Evolutionary conservation across 1,140 invertebrate genomes (phyloP), one percentile per base, ranked within the genome.

Genomic region (Oreohelix idahoensis): DNA sequence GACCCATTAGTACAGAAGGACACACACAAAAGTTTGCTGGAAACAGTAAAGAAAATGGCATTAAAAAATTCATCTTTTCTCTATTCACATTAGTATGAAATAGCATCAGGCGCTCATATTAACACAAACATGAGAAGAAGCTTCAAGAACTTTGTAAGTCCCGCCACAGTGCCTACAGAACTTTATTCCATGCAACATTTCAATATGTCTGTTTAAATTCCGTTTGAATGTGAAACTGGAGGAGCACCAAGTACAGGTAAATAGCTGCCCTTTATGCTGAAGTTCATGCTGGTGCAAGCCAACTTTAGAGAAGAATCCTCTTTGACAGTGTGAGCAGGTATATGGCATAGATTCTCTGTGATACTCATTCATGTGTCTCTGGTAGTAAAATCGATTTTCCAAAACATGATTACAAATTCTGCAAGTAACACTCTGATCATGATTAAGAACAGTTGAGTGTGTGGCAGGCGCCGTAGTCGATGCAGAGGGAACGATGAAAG

Each of bases 221-320:
- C 69, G 8, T 39, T 81, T 71, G 36, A 71, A 71, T 49, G 63
- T 81, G n/a, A 81, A 81, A 32, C 69, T 39, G 63, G 79, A 70
- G 38, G 26, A 29, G 69, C 79, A 81, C 42, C n/a, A 49, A 23
- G 63, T 35, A 39, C 79, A 81, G n/a, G 32, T 13, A 35, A 71
- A 81, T 23, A 49, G 23, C 26, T 71, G 42, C 8, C 79, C 79
- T 35, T 23, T 71, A 36, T 81, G 79, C 29, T 51, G 26, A 11
- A 71, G n/a, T 35, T 71, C 69, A 71, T 81, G 79, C 45, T 81
- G 79, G 26, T 70, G 63, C 42, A 81, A 35, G 1, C 63, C 63
- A 53, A 71, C 79, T 81, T 81, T 81, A 26, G 69, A 71, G 45
- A 81, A 71, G 45, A 81, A 81, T 10, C 79, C 79, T 71, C n/a